phyloP scores from a whole-genome alignment of 2,797 vertebrate genomes.

The Sebastes dallii region DNA sequence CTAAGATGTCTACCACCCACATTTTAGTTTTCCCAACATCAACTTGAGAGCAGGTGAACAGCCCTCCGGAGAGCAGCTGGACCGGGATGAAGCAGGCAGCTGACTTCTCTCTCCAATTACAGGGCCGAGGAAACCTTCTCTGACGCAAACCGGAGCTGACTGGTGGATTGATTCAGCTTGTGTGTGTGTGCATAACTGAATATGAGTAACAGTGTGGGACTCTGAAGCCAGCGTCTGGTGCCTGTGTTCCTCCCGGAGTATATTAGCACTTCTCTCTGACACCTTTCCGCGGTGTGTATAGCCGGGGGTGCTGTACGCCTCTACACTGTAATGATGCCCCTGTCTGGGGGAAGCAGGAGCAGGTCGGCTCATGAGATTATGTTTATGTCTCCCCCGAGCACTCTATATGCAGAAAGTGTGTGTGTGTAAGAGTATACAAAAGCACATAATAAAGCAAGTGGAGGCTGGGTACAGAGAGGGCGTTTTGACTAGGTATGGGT shows the following conservation, averaged over 20 bases:
- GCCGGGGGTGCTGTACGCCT: constrained; percentile 36
- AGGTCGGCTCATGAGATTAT: constrained; percentile 63
- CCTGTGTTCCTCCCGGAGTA: constrained; percentile 51
- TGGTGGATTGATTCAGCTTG: constrained; percentile 51
- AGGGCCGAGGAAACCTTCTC: constrained; percentile 44
- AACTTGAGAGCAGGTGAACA: constrained; percentile 36
- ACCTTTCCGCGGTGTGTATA: constrained; percentile 48
- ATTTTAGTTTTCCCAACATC: constrained; percentile 24
- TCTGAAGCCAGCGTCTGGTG: constrained; percentile 26
- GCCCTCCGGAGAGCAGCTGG: constrained; percentile 42
- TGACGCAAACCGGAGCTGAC: constrained; percentile 60
- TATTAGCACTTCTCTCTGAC: constrained; percentile 58
- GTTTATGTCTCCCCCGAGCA: constrained; percentile 63
- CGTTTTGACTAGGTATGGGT: constrained; percentile 57
- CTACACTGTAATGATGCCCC: constrained; percentile 62
- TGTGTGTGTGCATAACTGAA: constrained; percentile 23
- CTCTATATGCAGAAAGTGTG: constrained; percentile 51
- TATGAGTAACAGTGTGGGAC: constrained; percentile 46
- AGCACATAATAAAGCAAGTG: constrained; percentile 17
- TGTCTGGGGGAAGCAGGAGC: constrained; percentile 47
- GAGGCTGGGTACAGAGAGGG: constrained; percentile 37
- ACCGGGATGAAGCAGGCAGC: constrained; percentile 44
- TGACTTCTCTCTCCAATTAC: constrained; percentile 63
- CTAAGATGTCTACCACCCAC: constrained; percentile 27
- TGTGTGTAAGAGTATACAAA: constrained; percentile 4